Evolutionary conservation across 2,888 invertebrate species (phyloP).

Genomic region (Steinernema scapterisci): DNA sequence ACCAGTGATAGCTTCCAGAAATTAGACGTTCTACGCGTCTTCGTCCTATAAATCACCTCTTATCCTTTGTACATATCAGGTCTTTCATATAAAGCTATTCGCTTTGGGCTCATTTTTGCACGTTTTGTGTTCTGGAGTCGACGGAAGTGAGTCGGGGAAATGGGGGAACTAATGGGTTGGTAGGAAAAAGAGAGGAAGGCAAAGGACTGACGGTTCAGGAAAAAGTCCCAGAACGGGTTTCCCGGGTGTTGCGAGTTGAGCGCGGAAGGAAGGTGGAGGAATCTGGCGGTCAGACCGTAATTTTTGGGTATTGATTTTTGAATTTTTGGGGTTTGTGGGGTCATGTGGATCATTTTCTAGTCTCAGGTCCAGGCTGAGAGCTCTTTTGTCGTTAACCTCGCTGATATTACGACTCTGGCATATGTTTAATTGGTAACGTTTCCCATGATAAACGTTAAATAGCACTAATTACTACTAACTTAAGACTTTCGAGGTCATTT

Average conservation of each 20-base stretch:
- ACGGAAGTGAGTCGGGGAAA: background rate
- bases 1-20: constrained; percentile 88
- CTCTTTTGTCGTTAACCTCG: too few species aligned
- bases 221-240: background rate
- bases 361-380: too few species aligned
- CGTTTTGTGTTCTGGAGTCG: too few species aligned
- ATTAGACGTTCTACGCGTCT: constrained; percentile 93
- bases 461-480: too few species aligned
- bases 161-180: background rate
- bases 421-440: background rate
- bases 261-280: background rate
- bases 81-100: background rate
- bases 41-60: constrained; percentile 80
- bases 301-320: too few species aligned
- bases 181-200: background rate
- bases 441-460: background rate
- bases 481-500: too few species aligned
- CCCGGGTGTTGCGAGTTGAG: background rate
- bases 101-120: background rate
- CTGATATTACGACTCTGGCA: too few species aligned
- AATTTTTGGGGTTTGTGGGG: too few species aligned
- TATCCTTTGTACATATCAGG: background rate
- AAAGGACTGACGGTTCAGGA: background rate
- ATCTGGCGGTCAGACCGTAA: background rate
- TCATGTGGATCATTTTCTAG: too few species aligned